These are phyloP conservation scores for Neelides folsomi DNA, from an alignment of 2,888 invertebrate genomes.

Conservation along the genomic window DNA sequence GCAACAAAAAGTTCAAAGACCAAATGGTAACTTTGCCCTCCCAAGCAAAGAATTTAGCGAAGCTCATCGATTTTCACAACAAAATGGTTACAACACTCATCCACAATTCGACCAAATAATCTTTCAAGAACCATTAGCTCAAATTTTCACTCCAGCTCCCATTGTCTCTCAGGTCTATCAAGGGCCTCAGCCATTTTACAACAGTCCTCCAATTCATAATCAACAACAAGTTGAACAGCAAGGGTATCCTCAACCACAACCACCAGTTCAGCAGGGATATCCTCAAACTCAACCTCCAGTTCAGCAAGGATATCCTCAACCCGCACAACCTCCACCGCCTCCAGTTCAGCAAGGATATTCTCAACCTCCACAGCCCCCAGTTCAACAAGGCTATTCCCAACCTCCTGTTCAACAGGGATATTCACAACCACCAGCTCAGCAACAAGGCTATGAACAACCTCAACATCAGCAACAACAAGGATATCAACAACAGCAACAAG, in stretches of 20 bases:
- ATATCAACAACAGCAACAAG: not conserved
- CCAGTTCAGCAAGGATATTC: not conserved
- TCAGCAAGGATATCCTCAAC: constrained; percentile 2
- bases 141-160: not conserved
- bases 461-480: constrained; percentile 1
- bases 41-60: not conserved
- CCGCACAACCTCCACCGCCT: constrained; percentile 3
- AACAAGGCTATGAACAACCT: constrained; percentile 4
- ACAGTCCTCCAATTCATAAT: constrained; percentile 3
- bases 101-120: not conserved
- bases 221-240: constrained; percentile 2
- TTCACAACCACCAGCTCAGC: not conserved
- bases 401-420: not conserved
- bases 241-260: not conserved
- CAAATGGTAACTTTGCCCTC: not conserved
- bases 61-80: not conserved
- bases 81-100: constrained; percentile 2
- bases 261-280: not conserved
- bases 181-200: not conserved
- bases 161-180: not conserved
- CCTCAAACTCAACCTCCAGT: constrained; percentile 9
- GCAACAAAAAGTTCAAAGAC: not conserved
- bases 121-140: not conserved
- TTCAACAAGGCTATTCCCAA: not conserved
- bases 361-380: not conserved